These are phyloP conservation scores for Petrolisthes manimaculis DNA, from an alignment of 2,888 invertebrate species.

Conservation along the genomic window DNA sequence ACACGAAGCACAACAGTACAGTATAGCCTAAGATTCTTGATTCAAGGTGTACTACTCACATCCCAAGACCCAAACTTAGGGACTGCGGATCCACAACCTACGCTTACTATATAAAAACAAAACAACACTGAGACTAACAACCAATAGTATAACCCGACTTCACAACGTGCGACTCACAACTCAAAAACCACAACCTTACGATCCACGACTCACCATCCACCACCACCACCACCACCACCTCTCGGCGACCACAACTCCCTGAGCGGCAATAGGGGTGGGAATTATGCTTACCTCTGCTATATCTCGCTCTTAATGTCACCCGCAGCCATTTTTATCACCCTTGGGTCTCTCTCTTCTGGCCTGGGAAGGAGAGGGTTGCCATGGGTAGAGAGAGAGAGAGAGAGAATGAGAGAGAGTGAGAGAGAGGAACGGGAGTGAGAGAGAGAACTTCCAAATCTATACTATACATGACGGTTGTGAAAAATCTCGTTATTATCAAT, in stretches of 20 bases:
- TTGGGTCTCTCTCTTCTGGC: not conserved
- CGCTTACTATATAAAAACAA: too few relatives aligned
- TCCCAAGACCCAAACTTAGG: too few relatives aligned
- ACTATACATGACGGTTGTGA: too few relatives aligned
- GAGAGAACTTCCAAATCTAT: not conserved
- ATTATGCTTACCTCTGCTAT: not conserved
- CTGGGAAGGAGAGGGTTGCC: not conserved
- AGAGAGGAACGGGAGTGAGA: not conserved
- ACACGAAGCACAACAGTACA: too few relatives aligned
- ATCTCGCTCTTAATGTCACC: not conserved
- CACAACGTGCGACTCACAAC: too few relatives aligned
- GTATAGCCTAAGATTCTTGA: too few relatives aligned
- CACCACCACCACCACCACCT: not conserved
- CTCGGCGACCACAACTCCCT: not conserved
- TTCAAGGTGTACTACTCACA: too few relatives aligned
- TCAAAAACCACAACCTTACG: too few relatives aligned
- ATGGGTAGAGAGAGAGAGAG: slow-evolving; percentile 3
- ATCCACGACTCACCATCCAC: not conserved
- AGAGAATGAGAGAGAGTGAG: not conserved
- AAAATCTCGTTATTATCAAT: too few relatives aligned
- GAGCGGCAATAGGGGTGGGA: not conserved
- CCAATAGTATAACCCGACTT: too few relatives aligned
- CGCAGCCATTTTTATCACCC: not conserved
- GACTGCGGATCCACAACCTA: too few relatives aligned
- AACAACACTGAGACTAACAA: too few relatives aligned